Percentiles rank a stretch among this genome's conserved stretches.
Evolutionary conservation across 1,140 invertebrate species (phyloP).

Genomic region (Panagrolaimus sp.): DNA sequence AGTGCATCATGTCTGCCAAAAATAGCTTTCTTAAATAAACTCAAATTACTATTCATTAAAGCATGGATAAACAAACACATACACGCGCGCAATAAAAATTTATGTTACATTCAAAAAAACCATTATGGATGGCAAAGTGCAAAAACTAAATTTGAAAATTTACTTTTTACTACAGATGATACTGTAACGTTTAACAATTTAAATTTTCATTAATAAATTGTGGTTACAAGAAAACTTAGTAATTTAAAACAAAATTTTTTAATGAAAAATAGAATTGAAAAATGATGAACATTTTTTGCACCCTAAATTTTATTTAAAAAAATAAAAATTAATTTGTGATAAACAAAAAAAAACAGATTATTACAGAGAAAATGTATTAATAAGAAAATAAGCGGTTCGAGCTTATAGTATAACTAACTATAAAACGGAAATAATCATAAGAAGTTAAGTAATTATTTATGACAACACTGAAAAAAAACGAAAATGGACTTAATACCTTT

Average conservation of each 20-base stretch:
- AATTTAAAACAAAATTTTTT: too few species aligned
- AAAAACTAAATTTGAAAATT: conserved; percentile 1
- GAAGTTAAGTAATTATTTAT: too few species aligned
- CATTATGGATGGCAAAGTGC: neutral
- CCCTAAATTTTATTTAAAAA: too few species aligned
- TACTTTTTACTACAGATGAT: conserved; percentile 6
- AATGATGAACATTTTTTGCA: neutral
- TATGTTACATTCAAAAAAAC: neutral
- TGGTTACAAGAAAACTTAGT: too few species aligned
- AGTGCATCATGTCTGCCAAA: conserved; percentile 18
- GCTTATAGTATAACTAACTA: too few species aligned
- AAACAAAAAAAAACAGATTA: conserved; percentile 6
- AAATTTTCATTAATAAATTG: neutral
- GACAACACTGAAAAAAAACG: too few species aligned
- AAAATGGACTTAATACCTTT: too few species aligned
- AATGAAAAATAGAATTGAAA: too few species aligned
- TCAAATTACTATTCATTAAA: neutral
- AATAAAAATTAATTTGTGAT: conserved; percentile 10
- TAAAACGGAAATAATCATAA: too few species aligned
- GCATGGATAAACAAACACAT: too few species aligned
- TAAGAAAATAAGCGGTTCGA: too few species aligned
- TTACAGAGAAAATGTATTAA: neutral
- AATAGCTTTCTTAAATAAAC: neutral
- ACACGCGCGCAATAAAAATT: neutral
- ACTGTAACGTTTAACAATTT: neutral